Evolutionary conservation across 2,113 vertebrate species (phyloP).

Genomic region (Triplophysa dalaica): DNA sequence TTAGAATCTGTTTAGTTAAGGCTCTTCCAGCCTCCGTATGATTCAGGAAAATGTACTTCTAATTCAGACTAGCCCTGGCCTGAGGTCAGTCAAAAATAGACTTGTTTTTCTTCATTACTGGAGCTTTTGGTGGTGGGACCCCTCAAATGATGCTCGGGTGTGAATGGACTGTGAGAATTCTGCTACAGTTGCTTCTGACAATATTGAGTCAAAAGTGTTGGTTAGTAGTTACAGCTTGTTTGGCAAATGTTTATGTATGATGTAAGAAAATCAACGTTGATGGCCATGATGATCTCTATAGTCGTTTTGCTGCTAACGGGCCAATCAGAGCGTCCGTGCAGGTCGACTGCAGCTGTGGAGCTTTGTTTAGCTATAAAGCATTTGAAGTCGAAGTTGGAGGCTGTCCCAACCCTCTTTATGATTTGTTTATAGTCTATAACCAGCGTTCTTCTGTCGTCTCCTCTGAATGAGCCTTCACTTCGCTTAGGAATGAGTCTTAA

Average conservation of each 20-base stretch:
- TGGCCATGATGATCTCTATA: not conserved
- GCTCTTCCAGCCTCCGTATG: not conserved
- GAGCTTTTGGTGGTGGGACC: too few species aligned
- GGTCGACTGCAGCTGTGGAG: not conserved
- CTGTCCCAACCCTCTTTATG: not conserved
- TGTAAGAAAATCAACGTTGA: not conserved
- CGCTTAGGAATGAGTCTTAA: slow-evolving; percentile 9
- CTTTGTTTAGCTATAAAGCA: slow-evolving; percentile 1
- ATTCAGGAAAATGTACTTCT: not conserved
- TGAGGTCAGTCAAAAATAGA: not conserved
- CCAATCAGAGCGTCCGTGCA: not conserved
- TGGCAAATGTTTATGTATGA: too few species aligned
- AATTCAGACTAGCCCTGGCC: too few species aligned
- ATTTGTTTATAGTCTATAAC: slow-evolving; percentile 35
- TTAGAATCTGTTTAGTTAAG: not conserved
- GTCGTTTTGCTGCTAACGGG: not conserved
- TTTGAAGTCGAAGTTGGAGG: not conserved
- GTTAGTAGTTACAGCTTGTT: too few species aligned
- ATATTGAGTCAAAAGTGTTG: not conserved
- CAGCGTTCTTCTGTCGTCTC: not conserved
- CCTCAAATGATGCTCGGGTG: too few species aligned
- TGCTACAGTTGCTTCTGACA: not conserved
- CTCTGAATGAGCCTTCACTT: not conserved
- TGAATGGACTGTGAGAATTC: too few species aligned
- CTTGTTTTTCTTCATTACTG: not conserved